Percentiles rank a stretch among this genome's conserved stretches.
These are phyloP conservation scores for Arctopsyche grandis DNA, from an alignment of 1,140 invertebrate species.

Conservation along the genomic window DNA sequence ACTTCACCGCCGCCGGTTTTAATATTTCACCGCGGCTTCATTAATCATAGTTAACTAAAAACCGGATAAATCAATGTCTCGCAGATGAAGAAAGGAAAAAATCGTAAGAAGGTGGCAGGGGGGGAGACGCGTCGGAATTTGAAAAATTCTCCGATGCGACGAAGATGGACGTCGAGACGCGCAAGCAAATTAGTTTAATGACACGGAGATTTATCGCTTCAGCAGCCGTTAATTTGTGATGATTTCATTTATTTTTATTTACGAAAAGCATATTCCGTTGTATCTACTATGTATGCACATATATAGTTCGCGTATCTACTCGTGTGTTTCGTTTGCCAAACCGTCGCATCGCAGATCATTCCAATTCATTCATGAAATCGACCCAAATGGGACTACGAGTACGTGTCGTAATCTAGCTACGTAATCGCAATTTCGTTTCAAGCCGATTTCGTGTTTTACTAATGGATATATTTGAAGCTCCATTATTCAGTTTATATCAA, in stretches of 20 bases:
- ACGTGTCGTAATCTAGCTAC: no score
- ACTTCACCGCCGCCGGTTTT: constrained; percentile 25
- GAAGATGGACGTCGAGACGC: neutral
- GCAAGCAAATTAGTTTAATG: constrained; percentile 7
- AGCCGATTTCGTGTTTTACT: no score
- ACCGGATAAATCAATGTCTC: constrained; percentile 33
- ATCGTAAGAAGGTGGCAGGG: neutral
- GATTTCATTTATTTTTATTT: neutral
- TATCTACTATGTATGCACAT: no score
- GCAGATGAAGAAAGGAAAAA: neutral
- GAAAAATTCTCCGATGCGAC: neutral
- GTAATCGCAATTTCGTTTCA: no score
- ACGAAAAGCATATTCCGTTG: no score
- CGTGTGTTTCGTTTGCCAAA: no score
- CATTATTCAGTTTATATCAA: no score
- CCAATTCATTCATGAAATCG: no score
- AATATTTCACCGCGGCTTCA: constrained; percentile 30
- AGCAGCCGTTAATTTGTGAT: neutral
- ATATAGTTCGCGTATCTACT: no score
- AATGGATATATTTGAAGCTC: no score
- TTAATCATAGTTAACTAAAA: constrained; percentile 35
- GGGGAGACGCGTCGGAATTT: neutral
- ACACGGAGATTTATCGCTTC: neutral
- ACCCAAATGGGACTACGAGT: no score
- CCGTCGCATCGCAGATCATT: no score